Conservation (phyloP, 2,888 invertebrate species). For the Ectemnius continuus region DNA sequence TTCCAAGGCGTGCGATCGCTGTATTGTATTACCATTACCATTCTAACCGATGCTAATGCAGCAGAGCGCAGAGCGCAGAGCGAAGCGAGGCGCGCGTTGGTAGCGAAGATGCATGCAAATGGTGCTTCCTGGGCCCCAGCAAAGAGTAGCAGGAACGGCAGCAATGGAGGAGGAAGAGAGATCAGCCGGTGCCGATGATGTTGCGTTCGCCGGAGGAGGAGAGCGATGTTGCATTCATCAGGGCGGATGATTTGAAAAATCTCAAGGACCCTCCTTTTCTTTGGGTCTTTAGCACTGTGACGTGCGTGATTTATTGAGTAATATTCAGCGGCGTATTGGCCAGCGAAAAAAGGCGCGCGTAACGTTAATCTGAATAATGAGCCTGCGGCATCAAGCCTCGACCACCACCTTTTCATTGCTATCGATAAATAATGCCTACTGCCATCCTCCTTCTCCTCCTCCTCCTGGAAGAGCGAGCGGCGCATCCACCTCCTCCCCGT, state of each 20-base stretch:
- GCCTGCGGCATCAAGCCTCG: constrained; percentile 62
- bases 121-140: constrained; percentile 31
- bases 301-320: constrained; percentile 64
- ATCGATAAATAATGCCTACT: constrained; percentile 63
- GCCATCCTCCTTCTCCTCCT: neutral
- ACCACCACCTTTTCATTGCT: constrained; percentile 65
- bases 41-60: constrained; percentile 59
- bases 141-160: constrained; percentile 12
- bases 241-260: constrained; percentile 64
- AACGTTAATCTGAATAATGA: constrained; percentile 66
- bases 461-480: neutral
- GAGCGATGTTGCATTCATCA: constrained; percentile 63
- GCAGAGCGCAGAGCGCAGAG: constrained; percentile 1
- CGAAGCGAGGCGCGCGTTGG: constrained; percentile 34
- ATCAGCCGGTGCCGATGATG: too few species aligned
- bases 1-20: constrained; percentile 41
- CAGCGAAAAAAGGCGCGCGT: constrained; percentile 61
- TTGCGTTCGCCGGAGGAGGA: too few species aligned
- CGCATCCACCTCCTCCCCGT: constrained; percentile 5
- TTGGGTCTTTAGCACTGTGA: constrained; percentile 65
- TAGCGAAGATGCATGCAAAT: constrained; percentile 59
- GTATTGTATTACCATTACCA: constrained; percentile 61
- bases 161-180: constrained; percentile 47
- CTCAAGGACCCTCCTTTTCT: constrained; percentile 64
- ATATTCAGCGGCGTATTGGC: constrained; percentile 64